These are phyloP conservation scores for Platysternon megacephalum DNA, from an alignment of 2,113 vertebrate genomes.

Conservation along the genomic window DNA sequence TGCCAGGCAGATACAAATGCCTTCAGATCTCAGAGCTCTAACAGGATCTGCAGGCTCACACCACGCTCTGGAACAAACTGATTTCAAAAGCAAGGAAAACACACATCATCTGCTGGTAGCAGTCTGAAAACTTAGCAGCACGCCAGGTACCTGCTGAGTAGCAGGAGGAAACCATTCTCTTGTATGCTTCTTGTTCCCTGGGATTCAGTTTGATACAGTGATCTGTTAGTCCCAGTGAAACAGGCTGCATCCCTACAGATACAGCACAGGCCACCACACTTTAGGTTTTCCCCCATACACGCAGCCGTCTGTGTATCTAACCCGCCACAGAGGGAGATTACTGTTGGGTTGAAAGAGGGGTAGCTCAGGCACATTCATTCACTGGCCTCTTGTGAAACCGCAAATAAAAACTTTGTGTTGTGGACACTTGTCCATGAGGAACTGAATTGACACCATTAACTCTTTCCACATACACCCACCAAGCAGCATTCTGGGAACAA, in stretches of 20 bases:
- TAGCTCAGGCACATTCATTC: background rate
- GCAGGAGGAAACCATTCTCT: background rate
- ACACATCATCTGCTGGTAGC: conserved; percentile 10
- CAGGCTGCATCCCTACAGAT: background rate
- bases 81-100: conserved; percentile 43
- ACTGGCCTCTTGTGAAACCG: background rate
- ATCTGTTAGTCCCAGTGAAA: background rate
- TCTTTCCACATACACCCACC: background rate
- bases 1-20: conserved; percentile 13
- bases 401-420: background rate
- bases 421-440: background rate
- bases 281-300: background rate
- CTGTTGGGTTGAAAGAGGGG: background rate
- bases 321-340: background rate
- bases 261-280: background rate
- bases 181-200: background rate
- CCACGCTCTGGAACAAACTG: conserved; percentile 48
- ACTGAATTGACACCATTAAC: background rate
- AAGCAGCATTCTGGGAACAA: background rate
- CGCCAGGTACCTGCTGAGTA: conserved; percentile 17
- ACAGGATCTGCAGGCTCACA: conserved; percentile 8
- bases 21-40: conserved; percentile 4
- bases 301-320: background rate
- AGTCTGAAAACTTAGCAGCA: conserved; percentile 36
- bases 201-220: conserved; percentile 16